Conservation (phyloP, 1,140 invertebrate genomes). For the Euwallacea similis region DNA sequence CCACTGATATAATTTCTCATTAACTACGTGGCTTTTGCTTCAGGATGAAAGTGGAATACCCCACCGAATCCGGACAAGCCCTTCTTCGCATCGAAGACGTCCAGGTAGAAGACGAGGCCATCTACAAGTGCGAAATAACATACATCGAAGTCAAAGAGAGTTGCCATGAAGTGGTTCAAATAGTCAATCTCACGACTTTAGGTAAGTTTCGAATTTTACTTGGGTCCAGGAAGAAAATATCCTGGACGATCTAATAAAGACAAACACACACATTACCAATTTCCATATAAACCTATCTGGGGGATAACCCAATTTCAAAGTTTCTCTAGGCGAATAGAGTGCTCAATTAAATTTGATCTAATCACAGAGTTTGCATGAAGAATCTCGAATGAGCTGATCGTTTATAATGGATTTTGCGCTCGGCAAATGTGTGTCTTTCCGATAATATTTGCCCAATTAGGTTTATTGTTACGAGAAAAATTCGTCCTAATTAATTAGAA, state of each 20-base stretch:
- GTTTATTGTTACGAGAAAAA: too few relatives aligned
- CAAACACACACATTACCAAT: neutral
- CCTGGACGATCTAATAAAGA: neutral
- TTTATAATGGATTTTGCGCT: neutral
- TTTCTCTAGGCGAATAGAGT: neutral
- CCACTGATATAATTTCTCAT: too few relatives aligned
- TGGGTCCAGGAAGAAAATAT: neutral
- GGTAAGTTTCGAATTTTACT: constrained; percentile 61
- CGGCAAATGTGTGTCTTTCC: too few relatives aligned
- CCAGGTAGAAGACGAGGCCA: constrained; percentile 73
- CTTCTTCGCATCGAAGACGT: constrained; percentile 69
- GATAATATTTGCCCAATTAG: too few relatives aligned
- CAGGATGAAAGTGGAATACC: constrained; percentile 72
- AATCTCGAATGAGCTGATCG: constrained; percentile 1
- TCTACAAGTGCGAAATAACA: constrained; percentile 84
- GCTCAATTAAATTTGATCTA: constrained; percentile 2
- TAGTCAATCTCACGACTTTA: constrained; percentile 76
- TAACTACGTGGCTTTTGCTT: constrained; percentile 43
- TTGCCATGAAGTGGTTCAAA: constrained; percentile 73
- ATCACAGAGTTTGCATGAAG: constrained; percentile 5
- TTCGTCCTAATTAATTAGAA: neutral
- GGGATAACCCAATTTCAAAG: neutral
- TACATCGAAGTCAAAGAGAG: constrained; percentile 76
- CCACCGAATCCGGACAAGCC: constrained; percentile 61
- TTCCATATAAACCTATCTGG: too few relatives aligned